Evolutionary conservation across 2,113 vertebrate genomes (phyloP).

Genomic region (Ageneiosus marmoratus): DNA sequence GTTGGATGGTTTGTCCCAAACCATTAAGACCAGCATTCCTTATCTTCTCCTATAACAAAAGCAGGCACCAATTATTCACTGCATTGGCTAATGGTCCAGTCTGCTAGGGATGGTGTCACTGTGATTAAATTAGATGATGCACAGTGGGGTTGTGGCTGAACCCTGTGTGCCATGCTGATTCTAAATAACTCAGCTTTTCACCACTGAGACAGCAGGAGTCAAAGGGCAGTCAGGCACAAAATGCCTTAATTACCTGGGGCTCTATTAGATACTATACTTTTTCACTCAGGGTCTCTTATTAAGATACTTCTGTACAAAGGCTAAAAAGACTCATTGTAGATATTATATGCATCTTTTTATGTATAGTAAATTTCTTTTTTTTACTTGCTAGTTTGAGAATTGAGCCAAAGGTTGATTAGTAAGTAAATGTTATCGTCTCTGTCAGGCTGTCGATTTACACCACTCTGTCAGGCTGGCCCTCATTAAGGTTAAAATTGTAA

Average conservation of each 20-base stretch:
- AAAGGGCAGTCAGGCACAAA: slow-evolving; percentile 48
- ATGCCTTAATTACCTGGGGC: slow-evolving; percentile 34
- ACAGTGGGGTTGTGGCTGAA: slow-evolving; percentile 70
- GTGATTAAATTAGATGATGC: slow-evolving; percentile 68
- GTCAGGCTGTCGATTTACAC: too few relatives aligned
- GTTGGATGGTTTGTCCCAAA: not conserved
- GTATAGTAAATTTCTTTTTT: not conserved
- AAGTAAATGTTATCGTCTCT: not conserved
- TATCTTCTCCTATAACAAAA: not conserved
- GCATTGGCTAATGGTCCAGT: not conserved
- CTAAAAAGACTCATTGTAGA: not conserved
- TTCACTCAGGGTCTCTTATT: slow-evolving; percentile 18
- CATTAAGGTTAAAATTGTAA: not conserved
- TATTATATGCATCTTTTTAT: not conserved
- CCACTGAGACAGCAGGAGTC: slow-evolving; percentile 44
- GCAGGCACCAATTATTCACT: slow-evolving; percentile 15
- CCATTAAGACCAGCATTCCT: not conserved
- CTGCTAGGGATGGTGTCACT: slow-evolving; percentile 50
- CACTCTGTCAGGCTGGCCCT: not conserved
- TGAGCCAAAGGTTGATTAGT: not conserved
- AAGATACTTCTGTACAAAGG: not conserved
- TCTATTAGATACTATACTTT: slow-evolving; percentile 11
- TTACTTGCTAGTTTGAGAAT: not conserved
- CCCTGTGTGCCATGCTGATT: slow-evolving; percentile 61
- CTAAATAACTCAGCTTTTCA: slow-evolving; percentile 58